Evolutionary conservation across 2,797 vertebrate species (phyloP).

Genomic region (Gymnocypris eckloni): DNA sequence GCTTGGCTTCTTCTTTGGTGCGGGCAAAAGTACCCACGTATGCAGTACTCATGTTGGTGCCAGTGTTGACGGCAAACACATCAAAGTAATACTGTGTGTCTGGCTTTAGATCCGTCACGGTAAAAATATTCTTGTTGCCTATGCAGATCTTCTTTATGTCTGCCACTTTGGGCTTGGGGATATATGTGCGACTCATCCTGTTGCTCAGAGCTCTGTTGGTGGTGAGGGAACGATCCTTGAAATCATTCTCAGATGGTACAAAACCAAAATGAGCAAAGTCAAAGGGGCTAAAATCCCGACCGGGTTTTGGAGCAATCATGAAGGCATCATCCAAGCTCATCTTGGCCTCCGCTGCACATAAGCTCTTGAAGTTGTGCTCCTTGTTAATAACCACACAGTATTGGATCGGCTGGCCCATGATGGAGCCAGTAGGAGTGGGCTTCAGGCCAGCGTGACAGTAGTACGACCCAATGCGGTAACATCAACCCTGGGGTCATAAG

Average conservation of each 20-base stretch:
- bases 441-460: slow-evolving; percentile 94
- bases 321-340: slow-evolving; percentile 87
- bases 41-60: slow-evolving; percentile 92
- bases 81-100: slow-evolving; percentile 98
- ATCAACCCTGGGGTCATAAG: slow-evolving; percentile 94
- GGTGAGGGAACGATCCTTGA: slow-evolving; percentile 80
- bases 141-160: slow-evolving; percentile 93
- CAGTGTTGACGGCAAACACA: slow-evolving; percentile 89
- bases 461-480: slow-evolving; percentile 93
- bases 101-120: slow-evolving; percentile 91
- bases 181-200: slow-evolving; percentile 80
- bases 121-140: slow-evolving; percentile 96
- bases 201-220: slow-evolving; percentile 70
- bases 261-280: slow-evolving; percentile 98
- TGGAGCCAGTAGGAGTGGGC: slow-evolving; percentile 88
- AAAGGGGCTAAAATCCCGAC: slow-evolving; percentile 94
- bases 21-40: slow-evolving; percentile 96
- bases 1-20: slow-evolving; percentile 93
- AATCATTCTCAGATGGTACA: slow-evolving; percentile 79
- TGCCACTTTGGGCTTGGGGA: slow-evolving; percentile 76
- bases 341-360: slow-evolving; percentile 96
- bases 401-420: slow-evolving; percentile 90
- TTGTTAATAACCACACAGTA: slow-evolving; percentile 97
- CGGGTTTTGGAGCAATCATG: slow-evolving; percentile 93
- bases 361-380: slow-evolving; percentile 98